Evolutionary conservation across 1,140 invertebrate genomes (phyloP).

Genomic region (Mya arenaria): DNA sequence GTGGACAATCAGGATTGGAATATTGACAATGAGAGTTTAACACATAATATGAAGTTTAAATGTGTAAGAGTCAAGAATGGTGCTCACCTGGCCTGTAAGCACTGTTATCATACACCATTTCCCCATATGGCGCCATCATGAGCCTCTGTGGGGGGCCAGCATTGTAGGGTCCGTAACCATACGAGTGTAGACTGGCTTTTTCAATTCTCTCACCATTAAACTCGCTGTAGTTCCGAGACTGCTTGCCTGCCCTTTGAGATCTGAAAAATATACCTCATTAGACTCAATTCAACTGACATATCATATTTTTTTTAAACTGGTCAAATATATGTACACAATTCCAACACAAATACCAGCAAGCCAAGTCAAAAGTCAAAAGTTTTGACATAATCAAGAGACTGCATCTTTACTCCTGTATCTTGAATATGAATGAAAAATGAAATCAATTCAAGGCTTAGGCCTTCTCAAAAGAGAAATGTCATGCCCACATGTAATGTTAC

Average conservation of each 20-base stretch:
- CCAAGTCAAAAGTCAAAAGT: too few species aligned
- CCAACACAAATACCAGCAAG: too few species aligned
- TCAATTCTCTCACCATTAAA: constrained; percentile 29
- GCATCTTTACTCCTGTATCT: not conserved
- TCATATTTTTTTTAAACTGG: too few species aligned
- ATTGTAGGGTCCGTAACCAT: not conserved
- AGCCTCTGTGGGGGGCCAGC: not conserved
- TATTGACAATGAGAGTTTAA: too few species aligned
- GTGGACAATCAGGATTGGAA: too few species aligned
- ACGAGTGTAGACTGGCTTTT: constrained; percentile 30
- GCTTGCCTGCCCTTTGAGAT: too few species aligned
- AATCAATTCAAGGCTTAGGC: not conserved
- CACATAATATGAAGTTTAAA: too few species aligned
- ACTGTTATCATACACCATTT: constrained; percentile 30
- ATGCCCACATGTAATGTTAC: too few species aligned
- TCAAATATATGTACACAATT: too few species aligned
- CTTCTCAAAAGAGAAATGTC: not conserved
- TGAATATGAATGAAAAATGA: not conserved
- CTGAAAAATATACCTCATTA: too few species aligned
- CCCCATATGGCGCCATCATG: constrained; percentile 27
- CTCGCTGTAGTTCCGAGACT: not conserved
- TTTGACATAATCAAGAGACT: not conserved
- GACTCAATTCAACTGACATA: too few species aligned
- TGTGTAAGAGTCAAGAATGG: too few species aligned
- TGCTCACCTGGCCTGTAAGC: not conserved